Conservation (phyloP, 2,797 vertebrate genomes). For the Choloepus didactylus region DNA sequence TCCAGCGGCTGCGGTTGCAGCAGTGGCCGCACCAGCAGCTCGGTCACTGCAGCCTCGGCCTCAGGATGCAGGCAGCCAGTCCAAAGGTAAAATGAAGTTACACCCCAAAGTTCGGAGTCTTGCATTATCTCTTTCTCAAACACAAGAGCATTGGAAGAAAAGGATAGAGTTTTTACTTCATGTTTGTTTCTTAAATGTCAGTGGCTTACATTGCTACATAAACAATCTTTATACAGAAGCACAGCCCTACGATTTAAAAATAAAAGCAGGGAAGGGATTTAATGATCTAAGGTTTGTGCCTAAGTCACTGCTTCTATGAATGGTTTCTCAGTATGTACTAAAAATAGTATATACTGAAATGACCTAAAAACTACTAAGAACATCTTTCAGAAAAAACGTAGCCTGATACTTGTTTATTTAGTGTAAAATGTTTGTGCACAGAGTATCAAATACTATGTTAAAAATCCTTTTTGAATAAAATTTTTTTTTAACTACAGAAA, state of each 20-base stretch:
- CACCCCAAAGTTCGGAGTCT: slow-evolving; percentile 88
- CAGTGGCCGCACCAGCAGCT: slow-evolving; percentile 86
- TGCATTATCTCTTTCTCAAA: background rate
- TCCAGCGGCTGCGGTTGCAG: slow-evolving; percentile 91
- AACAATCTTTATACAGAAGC: slow-evolving; percentile 44
- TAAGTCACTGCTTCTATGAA: slow-evolving; percentile 75
- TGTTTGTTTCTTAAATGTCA: background rate
- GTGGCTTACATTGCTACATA: slow-evolving; percentile 46
- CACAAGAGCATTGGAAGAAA: background rate
- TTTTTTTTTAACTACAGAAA: background rate
- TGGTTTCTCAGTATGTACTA: slow-evolving; percentile 58
- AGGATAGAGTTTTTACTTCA: background rate
- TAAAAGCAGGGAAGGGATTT: background rate
- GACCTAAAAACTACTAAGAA: slow-evolving; percentile 87
- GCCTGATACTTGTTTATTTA: slow-evolving; percentile 89
- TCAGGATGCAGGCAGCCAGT: slow-evolving; percentile 89
- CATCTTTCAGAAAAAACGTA: slow-evolving; percentile 88
- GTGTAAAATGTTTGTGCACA: slow-evolving; percentile 89
- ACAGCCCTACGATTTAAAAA: background rate
- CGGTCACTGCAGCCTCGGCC: slow-evolving; percentile 83
- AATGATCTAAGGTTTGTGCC: background rate
- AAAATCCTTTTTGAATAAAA: slow-evolving; percentile 82
- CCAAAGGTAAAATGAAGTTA: slow-evolving; percentile 93
- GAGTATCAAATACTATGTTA: slow-evolving; percentile 94
- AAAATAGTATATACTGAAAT: slow-evolving; percentile 72